Base-by-base conservation (phyloP, 2,113 vertebrate genomes). In the cat (Felis catus) region DNA sequence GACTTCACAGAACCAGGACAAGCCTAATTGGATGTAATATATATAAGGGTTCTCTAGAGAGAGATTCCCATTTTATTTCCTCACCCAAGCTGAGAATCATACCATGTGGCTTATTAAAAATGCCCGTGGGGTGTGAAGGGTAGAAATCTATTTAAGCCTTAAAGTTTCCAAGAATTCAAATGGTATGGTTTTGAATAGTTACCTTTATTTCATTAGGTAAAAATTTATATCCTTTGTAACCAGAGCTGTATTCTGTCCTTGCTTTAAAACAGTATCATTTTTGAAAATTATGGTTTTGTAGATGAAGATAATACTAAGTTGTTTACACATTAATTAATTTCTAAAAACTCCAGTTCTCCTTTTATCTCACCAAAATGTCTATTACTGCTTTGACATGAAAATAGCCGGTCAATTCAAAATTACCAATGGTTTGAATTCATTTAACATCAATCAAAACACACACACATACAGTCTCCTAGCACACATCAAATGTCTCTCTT, bases 41-140 rank as follows among this genome's bases (percentile, higher is more conserved):
- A 91, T 87, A 51, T 93, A 96, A 96, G 39, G 33, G 58, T 66
- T 7, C 81, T 83, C 78, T 85, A 89, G 96, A 97, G 63, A 63
- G 82, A 98, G 33, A 94, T 41, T 97, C 84, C 65, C 94, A 95
- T 97, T 98, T 97, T 96, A 92, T 68, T 96, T 98, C 61, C 63
- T 96, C 29, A 90, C 78, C 78, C 39, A 97, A 87, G 58, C 80
- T 93, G n/a, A 93, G 31, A 98, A 96, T 96, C 48, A 93, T 23
- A 39, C 23, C 74, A 83, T 45, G 83, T 71, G 96, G 74, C 45
- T 97, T 98, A 66, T 85, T 97, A 92, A 98, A 98, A 98, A 98
- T 94, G 94, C 27, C 71, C 86, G 91, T 31, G 12, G 89, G 79
- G 48, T 51, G 23, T 89, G 41, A 96, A 93, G 95, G 92, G 25